Evolutionary conservation across 2,888 invertebrate genomes (phyloP).

Genomic region (Drosophila atripex): DNA sequence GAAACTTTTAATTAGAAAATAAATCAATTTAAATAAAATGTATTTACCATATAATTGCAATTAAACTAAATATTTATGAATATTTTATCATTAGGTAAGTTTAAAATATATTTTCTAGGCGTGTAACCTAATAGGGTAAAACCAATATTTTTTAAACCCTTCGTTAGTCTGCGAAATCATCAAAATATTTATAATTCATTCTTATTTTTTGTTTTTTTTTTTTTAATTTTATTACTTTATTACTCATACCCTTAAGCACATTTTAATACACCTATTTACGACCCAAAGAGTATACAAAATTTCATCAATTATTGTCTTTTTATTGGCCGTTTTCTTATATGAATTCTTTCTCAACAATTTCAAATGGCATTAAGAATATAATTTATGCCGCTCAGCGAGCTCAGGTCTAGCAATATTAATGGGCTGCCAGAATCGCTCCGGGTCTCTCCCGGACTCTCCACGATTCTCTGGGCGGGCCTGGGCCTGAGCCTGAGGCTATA

Average conservation of each 20-base stretch:
- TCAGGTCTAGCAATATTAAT: conserved; percentile 65
- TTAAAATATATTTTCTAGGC: too few relatives aligned
- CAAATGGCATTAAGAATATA: conserved; percentile 70
- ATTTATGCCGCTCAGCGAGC: conserved; percentile 70
- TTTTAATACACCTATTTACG: conserved; percentile 17
- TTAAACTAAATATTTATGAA: too few relatives aligned
- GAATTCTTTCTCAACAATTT: conserved; percentile 53
- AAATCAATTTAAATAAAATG: neutral
- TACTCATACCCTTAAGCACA: conserved; percentile 2
- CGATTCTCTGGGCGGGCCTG: conserved; percentile 23
- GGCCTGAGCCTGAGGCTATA: conserved; percentile 64
- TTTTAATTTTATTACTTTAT: neutral
- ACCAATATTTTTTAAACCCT: neutral
- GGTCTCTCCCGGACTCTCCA: conserved; percentile 49
- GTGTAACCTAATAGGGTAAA: too few relatives aligned
- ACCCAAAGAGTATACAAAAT: conserved; percentile 25
- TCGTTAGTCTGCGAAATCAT: neutral
- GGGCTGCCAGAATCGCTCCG: conserved; percentile 33
- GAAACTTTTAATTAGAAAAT: conserved; percentile 2
- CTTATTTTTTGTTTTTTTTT: neutral
- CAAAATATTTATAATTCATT: neutral
- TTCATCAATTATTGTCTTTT: conserved; percentile 15
- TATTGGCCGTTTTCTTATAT: conserved; percentile 14
- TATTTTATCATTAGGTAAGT: too few relatives aligned
- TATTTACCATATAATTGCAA: too few relatives aligned